These are phyloP conservation scores for Metopolophium dirhodum DNA, from an alignment of 1,140 invertebrate genomes.

Conservation along the genomic window DNA sequence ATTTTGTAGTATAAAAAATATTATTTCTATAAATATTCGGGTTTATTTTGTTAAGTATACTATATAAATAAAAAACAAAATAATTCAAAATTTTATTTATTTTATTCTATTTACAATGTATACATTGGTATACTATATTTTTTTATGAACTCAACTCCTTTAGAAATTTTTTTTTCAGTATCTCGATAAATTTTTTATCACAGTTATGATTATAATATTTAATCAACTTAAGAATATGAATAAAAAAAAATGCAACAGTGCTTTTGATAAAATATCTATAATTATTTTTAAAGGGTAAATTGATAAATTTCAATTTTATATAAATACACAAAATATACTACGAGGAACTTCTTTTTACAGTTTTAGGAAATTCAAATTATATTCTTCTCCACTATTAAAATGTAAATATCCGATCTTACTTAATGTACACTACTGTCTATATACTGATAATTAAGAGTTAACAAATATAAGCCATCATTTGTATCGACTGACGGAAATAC, in stretches of 20 bases:
- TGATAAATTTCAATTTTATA: background rate
- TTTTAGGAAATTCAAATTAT: background rate
- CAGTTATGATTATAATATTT: background rate
- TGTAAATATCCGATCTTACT: background rate
- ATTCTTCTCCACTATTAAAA: background rate
- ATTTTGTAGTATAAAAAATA: background rate
- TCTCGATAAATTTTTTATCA: background rate
- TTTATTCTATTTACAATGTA: background rate
- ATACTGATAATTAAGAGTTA: background rate
- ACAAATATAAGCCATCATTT: background rate
- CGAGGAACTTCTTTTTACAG: accelerated
- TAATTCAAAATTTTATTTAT: background rate
- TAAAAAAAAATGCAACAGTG: background rate
- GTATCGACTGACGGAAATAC: background rate
- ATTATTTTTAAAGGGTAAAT: background rate
- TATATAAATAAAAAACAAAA: background rate
- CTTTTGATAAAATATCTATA: background rate
- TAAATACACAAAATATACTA: background rate
- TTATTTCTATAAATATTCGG: background rate
- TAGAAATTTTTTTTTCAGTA: background rate
- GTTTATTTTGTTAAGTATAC: background rate
- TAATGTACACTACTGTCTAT: background rate
- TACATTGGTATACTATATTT: background rate
- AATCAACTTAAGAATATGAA: background rate
- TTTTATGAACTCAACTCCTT: background rate